Conservation (phyloP, 2,113 vertebrate genomes). For the Vombatus ursinus region DNA sequence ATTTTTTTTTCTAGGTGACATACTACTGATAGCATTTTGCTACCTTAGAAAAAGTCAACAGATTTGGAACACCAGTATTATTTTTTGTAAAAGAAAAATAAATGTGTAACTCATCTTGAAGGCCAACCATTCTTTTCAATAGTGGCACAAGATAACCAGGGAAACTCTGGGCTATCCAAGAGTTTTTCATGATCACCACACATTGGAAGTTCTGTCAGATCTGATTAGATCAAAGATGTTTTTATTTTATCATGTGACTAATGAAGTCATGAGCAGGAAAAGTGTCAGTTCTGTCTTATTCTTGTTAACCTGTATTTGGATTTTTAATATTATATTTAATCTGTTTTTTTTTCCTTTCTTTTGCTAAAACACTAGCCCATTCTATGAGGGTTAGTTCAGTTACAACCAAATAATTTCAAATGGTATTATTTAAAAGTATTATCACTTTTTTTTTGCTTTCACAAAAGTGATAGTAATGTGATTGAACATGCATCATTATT, state of each 20-base stretch:
- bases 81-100: not conserved
- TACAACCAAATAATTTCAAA: too few relatives aligned
- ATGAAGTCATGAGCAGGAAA: not conserved
- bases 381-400: not conserved
- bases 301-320: not conserved
- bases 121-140: not conserved
- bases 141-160: not conserved
- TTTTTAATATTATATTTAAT: not conserved
- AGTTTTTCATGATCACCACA: not conserved
- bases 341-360: not conserved
- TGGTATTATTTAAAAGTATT: too few relatives aligned
- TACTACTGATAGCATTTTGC: not conserved
- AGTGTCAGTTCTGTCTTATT: not conserved
- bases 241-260: not conserved
- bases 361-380: not conserved
- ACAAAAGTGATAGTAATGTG: too few relatives aligned
- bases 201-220: not conserved
- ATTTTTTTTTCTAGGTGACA: not conserved
- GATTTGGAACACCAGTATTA: not conserved
- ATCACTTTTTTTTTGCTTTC: too few relatives aligned
- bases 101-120: not conserved
- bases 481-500: too few relatives aligned
- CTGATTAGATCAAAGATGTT: not conserved
- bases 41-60: not conserved
- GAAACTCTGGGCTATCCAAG: not conserved